Percentiles rank a stretch among this genome's conserved stretches.
phyloP scores from a whole-genome alignment of 2,888 invertebrate genomes.

The Pristionchus entomophagus region DNA sequence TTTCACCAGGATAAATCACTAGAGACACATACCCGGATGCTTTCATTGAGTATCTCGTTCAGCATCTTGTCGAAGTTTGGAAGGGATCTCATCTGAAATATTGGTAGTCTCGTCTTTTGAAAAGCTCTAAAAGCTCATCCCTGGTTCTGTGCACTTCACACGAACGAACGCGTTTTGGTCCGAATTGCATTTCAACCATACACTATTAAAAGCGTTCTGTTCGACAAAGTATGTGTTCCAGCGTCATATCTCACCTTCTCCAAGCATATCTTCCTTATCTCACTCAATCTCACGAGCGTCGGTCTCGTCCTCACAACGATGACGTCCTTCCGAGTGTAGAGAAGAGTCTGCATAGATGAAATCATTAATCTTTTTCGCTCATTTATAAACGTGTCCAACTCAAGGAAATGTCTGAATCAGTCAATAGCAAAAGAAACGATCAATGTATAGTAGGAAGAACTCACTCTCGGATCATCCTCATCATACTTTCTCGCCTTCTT shows the following conservation, averaged over 20 bases:
- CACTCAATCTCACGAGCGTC: not conserved
- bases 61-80: not conserved
- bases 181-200: no score
- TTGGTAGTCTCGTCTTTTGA: not conserved
- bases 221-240: not conserved
- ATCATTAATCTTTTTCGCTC: no score
- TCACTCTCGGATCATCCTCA: not conserved
- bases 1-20: no score
- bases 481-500: not conserved
- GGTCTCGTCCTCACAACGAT: not conserved
- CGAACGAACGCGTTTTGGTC: no score
- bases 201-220: no score
- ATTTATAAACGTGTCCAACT: no score
- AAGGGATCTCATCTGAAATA: not conserved
- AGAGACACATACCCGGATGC: not conserved
- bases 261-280: not conserved
- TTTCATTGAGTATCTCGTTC: not conserved
- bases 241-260: not conserved
- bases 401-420: no score
- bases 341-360: not conserved
- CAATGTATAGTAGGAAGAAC: not conserved
- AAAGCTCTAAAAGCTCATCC: no score
- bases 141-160: no score
- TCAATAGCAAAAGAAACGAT: no score
- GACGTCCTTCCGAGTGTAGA: not conserved